Base-by-base conservation (phyloP, 2,888 invertebrate species). In the Limulus polyphemus region DNA sequence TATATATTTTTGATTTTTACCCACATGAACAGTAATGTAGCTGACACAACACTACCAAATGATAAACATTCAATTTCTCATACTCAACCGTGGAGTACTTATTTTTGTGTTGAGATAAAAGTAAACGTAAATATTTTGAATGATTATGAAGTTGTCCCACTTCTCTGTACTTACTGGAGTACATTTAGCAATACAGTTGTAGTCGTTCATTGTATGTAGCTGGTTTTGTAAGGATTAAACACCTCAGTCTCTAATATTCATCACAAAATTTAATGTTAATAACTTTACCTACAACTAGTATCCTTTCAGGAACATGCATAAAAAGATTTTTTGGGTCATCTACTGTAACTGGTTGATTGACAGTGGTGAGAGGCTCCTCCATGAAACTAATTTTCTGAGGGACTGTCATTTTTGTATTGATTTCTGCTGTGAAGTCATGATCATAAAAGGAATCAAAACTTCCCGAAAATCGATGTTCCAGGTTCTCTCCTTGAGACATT, bases 271-370 rank as follows among this genome's bases (percentile, higher is more conserved):
- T 56, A 11, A 11, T 13, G 16, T 14, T 55, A 32, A 16, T 13
- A 14, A 11, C n/a, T 76, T 84, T 84, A 74, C 94, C 94, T 71
- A 87, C 83, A 56, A 94, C 87, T 69, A 94, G 81, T 75, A 95
- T 94, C 74, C 92, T 83, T 73, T 94, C 94, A 3, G 94, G 94
- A 50, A 95, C 93, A 74, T 86, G 86, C 94, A 94, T 94, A 57
- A 58, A 62, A 11, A 55, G n/a, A 52, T 64, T 65, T 13, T 62
- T 56, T 7, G 56, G 57, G n/a, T 55, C 57, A n/a, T 48, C 57
- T 13, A 49, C 47, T 49, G n/a, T 58, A 13, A 11, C 32, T 17
- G 57, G 49, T 52, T 63, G 61, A 62, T 60, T 64, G 56, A 61
- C 63, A 47, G 59, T 59, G n/a, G 55, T 48, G 13, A 58, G 32